These are phyloP conservation scores for Ispidina lecontei DNA, from an alignment of 2,797 vertebrate genomes.

Conservation along the genomic window DNA sequence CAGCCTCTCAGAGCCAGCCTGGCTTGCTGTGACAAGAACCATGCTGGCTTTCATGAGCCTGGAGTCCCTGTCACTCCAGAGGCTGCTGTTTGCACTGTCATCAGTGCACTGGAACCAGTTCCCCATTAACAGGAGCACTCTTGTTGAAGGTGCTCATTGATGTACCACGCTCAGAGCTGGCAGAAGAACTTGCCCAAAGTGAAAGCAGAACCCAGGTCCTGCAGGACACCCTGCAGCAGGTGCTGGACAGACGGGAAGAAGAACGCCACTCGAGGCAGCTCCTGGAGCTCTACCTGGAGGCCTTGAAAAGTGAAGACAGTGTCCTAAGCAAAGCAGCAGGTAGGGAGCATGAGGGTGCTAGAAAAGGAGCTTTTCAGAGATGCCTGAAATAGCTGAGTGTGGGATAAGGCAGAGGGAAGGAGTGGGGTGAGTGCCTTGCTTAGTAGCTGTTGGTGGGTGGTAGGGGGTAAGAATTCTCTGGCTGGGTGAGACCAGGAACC, in stretches of 20 bases:
- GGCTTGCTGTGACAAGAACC: not conserved
- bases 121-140: not conserved
- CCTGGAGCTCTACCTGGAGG: conserved; percentile 88
- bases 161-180: conserved; percentile 81
- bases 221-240: conserved; percentile 87
- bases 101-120: not conserved
- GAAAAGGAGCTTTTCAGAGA: not conserved
- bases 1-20: not conserved
- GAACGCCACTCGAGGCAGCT: conserved; percentile 90
- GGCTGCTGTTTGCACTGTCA: not conserved
- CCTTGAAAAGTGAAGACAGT: conserved; percentile 72
- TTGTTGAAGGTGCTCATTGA: conserved; percentile 85
- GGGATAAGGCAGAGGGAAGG: not conserved
- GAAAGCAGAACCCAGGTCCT: conserved; percentile 75
- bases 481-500: not conserved
- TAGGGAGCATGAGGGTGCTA: conserved; percentile 11
- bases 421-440: not conserved
- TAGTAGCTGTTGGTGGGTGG: not conserved
- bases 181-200: conserved; percentile 81
- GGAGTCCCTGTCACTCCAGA: not conserved
- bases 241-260: conserved; percentile 90
- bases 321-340: conserved; percentile 73
- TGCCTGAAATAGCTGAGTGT: not conserved
- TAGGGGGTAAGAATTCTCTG: not conserved
- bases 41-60: not conserved